Evolutionary conservation across 2,113 vertebrate genomes (phyloP).

Genomic region (Cryptomyrus ogoouensis): DNA sequence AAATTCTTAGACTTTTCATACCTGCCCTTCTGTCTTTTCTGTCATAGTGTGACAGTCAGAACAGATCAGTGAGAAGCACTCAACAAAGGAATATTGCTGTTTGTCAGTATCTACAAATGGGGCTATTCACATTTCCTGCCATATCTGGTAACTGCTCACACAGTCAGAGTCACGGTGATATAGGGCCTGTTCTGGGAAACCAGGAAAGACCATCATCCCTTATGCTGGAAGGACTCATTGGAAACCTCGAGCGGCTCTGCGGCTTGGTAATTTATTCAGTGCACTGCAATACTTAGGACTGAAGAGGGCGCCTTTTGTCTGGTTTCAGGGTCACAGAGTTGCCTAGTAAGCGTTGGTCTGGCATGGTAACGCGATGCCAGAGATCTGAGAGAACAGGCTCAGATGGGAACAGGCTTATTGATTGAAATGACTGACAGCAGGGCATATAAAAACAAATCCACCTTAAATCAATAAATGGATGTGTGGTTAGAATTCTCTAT

Average conservation of each 20-base stretch:
- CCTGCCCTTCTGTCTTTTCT: neutral
- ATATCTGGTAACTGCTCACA: neutral
- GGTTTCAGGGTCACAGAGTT: neutral
- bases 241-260: neutral
- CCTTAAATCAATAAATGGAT: neutral
- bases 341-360: neutral
- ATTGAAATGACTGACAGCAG: neutral
- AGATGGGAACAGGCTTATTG: neutral
- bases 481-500: neutral
- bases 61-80: neutral
- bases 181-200: neutral
- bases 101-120: neutral
- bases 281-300: neutral
- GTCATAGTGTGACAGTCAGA: neutral
- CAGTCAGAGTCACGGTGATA: neutral
- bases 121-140: neutral
- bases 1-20: neutral
- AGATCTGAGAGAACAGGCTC: neutral
- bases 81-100: neutral
- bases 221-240: neutral
- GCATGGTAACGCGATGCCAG: neutral
- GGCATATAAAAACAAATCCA: neutral
- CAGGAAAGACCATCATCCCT: neutral
- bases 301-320: constrained; percentile 12
- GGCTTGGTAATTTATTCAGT: neutral